Evolutionary conservation across 2,797 vertebrate genomes (phyloP).

Genomic region (Pseudomugil tenellus): DNA sequence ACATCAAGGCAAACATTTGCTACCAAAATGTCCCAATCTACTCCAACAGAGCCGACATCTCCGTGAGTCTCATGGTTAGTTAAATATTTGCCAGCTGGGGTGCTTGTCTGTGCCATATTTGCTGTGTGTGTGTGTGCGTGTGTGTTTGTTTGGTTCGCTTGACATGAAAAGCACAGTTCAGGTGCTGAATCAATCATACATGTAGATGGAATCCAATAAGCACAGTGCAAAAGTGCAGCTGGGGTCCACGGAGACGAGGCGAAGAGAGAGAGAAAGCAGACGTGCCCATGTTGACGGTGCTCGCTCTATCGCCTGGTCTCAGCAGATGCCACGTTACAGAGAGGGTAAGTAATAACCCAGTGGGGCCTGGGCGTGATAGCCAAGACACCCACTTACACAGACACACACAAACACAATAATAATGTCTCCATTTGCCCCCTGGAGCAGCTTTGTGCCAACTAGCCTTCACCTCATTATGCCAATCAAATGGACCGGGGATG

Average conservation of each 20-base stretch:
- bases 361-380: constrained; percentile 73
- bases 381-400: constrained; percentile 53
- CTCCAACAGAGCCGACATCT: constrained; percentile 65
- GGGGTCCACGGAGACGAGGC: constrained; percentile 76
- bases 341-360: constrained; percentile 91
- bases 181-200: constrained; percentile 87
- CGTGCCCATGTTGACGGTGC: constrained; percentile 59
- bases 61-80: constrained; percentile 58
- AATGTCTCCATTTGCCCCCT: constrained; percentile 83
- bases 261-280: constrained; percentile 41
- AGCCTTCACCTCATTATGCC: constrained; percentile 83
- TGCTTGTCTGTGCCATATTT: constrained; percentile 31
- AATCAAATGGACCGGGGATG: constrained; percentile 69
- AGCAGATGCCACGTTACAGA: constrained; percentile 89
- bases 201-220: constrained; percentile 86
- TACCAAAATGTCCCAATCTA: constrained; percentile 36
- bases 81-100: constrained; percentile 79
- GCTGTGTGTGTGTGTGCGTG: constrained; percentile 22
- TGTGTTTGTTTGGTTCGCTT: constrained; percentile 38
- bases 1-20: constrained; percentile 57
- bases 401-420: constrained; percentile 58
- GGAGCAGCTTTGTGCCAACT: constrained; percentile 77
- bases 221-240: constrained; percentile 83
- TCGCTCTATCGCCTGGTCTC: constrained; percentile 62
- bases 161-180: constrained; percentile 75